phyloP scores from a whole-genome alignment of 2,113 vertebrate species.

The Etheostoma cragini region DNA sequence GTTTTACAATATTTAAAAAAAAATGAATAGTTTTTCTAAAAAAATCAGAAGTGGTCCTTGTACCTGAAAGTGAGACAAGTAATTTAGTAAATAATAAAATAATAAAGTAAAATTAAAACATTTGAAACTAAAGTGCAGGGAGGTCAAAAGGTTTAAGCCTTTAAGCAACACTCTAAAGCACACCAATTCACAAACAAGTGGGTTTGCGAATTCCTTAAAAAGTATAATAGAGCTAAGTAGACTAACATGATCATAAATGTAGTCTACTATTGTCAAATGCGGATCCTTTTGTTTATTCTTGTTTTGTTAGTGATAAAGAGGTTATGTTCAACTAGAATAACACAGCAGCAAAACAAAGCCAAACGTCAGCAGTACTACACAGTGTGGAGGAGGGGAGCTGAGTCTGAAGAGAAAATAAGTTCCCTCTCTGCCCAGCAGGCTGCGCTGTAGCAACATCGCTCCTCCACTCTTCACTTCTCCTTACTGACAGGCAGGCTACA shows the following conservation, averaged over 20 bases:
- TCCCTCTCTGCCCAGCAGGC: slow-evolving; percentile 77
- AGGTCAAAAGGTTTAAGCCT: not conserved
- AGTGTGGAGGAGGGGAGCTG: slow-evolving; percentile 50
- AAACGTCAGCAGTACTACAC: slow-evolving; percentile 52
- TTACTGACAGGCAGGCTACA: not conserved
- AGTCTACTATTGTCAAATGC: not conserved
- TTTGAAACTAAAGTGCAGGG: not conserved
- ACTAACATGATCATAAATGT: fast-evolving
- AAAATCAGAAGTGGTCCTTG: not conserved
- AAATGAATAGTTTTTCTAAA: not conserved
- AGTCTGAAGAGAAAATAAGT: not conserved
- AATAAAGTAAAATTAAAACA: not conserved
- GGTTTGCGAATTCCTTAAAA: not conserved
- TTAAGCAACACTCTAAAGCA: not conserved
- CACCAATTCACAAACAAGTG: not conserved
- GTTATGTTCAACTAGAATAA: slow-evolving; percentile 23
- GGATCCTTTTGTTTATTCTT: not conserved
- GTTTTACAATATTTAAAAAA: not conserved
- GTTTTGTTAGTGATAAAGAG: not conserved
- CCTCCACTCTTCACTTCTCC: not conserved
- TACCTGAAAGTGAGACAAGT: not conserved
- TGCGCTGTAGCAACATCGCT: slow-evolving; percentile 77
- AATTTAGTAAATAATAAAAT: not conserved
- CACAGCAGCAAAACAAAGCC: slow-evolving; percentile 33
- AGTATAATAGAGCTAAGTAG: not conserved